Evolutionary conservation across 2,888 invertebrate genomes (phyloP).

Genomic region (Catocala nupta): DNA sequence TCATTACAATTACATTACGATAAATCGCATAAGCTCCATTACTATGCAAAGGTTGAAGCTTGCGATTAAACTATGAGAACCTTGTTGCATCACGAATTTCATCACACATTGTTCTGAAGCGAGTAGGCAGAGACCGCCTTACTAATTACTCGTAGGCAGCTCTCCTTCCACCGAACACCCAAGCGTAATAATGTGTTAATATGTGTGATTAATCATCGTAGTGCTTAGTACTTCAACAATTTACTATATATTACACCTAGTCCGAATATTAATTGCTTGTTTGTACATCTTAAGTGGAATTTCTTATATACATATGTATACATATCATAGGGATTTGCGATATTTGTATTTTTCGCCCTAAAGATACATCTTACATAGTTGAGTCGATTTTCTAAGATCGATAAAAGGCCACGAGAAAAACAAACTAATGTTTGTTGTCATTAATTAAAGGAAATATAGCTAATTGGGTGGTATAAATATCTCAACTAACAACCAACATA

Average conservation of each 20-base stretch:
- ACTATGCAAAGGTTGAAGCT: slow-evolving; percentile 42
- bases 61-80: slow-evolving; percentile 39
- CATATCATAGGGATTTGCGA: too few relatives aligned
- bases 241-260: slow-evolving; percentile 39
- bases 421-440: too few relatives aligned
- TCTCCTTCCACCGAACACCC: slow-evolving; percentile 12
- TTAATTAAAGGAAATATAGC: too few relatives aligned
- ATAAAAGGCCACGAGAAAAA: too few relatives aligned
- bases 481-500: too few relatives aligned
- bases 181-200: slow-evolving; percentile 32
- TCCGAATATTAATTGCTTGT: slow-evolving; percentile 42
- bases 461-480: too few relatives aligned
- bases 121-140: slow-evolving; percentile 31
- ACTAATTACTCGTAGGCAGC: slow-evolving; percentile 25
- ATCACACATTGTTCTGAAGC: slow-evolving; percentile 53
- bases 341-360: too few relatives aligned
- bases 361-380: too few relatives aligned
- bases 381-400: too few relatives aligned
- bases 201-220: slow-evolving; percentile 43
- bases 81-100: slow-evolving; percentile 54
- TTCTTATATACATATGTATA: neutral
- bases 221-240: slow-evolving; percentile 31
- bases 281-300: slow-evolving; percentile 11
- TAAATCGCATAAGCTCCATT: slow-evolving; percentile 29
- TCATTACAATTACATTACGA: slow-evolving; percentile 17